Conservation (phyloP, 2,888 invertebrate genomes). For the Euplexia lucipara region DNA sequence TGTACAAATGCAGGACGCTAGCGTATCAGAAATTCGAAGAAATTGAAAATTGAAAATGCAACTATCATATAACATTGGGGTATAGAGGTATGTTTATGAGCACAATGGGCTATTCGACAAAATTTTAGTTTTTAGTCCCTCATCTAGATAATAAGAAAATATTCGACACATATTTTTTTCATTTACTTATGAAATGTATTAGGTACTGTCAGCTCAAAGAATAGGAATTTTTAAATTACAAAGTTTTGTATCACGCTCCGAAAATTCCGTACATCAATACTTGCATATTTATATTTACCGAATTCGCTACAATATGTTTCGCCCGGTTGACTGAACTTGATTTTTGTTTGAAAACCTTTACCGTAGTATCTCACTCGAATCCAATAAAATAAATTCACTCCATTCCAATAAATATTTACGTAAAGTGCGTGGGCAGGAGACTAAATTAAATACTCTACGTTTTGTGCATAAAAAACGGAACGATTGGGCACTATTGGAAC, state of each 20-base stretch:
- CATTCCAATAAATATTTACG: constrained; percentile 49
- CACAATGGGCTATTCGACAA: too few relatives aligned
- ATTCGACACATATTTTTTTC: too few relatives aligned
- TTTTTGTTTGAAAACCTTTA: constrained; percentile 55
- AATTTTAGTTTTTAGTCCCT: too few relatives aligned
- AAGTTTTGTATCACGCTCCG: constrained; percentile 2
- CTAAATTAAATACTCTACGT: constrained; percentile 36
- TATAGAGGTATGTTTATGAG: too few relatives aligned
- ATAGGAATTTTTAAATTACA: background rate
- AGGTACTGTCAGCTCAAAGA: background rate
- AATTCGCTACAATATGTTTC: constrained; percentile 44
- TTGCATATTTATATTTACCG: constrained; percentile 55
- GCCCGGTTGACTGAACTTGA: constrained; percentile 43
- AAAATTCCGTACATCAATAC: constrained; percentile 25
- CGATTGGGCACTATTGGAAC: constrained; percentile 1
- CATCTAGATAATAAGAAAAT: too few relatives aligned
- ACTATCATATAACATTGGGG: too few relatives aligned
- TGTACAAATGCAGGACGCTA: too few relatives aligned
- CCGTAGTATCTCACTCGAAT: constrained; percentile 36
- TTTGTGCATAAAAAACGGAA: constrained; percentile 36
- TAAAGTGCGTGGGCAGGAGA: constrained; percentile 20
- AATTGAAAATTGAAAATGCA: too few relatives aligned
- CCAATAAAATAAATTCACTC: constrained; percentile 56
- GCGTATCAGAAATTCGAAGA: too few relatives aligned
- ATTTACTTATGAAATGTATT: too few relatives aligned